Conservation (phyloP, 1,140 invertebrate genomes). For the Vollenhovia emeryi region DNA sequence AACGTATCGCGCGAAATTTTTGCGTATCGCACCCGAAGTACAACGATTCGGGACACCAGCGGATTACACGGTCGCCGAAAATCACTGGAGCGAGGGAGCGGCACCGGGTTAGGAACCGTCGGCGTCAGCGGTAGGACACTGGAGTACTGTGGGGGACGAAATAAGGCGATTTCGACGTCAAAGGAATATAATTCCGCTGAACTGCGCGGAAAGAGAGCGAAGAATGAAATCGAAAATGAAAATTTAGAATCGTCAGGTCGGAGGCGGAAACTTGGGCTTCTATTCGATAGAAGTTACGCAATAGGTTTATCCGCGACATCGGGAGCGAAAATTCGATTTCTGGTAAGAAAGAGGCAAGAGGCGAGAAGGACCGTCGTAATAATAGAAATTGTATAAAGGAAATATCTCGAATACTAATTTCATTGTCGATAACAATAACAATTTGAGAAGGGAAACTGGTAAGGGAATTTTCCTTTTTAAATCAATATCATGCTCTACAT, state of each 20-base stretch:
- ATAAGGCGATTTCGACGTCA: slow-evolving; percentile 17
- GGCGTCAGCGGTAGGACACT: not conserved
- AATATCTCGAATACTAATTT: not conserved
- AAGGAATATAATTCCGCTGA: slow-evolving; percentile 33
- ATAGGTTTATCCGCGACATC: not conserved
- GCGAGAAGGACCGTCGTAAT: not conserved
- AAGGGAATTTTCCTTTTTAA: slow-evolving; percentile 11
- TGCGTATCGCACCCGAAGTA: slow-evolving; percentile 5
- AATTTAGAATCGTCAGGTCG: slow-evolving; percentile 38
- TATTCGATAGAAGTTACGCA: not conserved
- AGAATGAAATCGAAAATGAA: slow-evolving; percentile 51
- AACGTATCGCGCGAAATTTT: slow-evolving; percentile 3
- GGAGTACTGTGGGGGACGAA: not conserved
- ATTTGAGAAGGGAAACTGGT: not conserved
- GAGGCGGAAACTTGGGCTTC: not conserved
- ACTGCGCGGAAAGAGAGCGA: not conserved
- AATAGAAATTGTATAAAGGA: not conserved
- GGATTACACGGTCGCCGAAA: slow-evolving; percentile 18
- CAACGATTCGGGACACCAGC: not conserved
- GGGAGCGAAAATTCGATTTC: slow-evolving; percentile 22
- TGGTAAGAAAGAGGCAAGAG: not conserved
- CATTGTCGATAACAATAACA: not conserved
- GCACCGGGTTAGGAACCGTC: not conserved
- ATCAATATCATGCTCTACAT: not conserved
- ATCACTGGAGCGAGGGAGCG: not conserved